Evolutionary conservation across 2,888 invertebrate species (phyloP), one percentile per base, ranked within the genome.

Genomic region (Oscheius sp.): DNA sequence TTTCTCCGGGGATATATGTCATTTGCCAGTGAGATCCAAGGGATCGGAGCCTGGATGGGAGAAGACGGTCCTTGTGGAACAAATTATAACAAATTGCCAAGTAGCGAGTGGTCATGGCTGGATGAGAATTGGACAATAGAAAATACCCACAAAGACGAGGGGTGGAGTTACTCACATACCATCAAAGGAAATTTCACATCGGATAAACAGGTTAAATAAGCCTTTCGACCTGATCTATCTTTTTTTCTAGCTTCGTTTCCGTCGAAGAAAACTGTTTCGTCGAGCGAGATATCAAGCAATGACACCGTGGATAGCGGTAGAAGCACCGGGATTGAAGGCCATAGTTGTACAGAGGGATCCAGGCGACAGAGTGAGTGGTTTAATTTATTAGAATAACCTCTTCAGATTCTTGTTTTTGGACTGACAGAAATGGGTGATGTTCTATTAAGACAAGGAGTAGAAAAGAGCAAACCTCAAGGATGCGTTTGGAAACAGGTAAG

Each of bases 1-100:
- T 41, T 76, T 9, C 71, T 76, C 38, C 72, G 76, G 4, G 76
- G 76, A 20, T 76, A 67, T 33, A 50, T 71, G n/a, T 49, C 71
- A 1, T 71, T 72, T 36, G 56, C 68, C 62, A 64, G 68, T 20
- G 45, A 67, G 3, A 67, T 67, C 9, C 67, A 68, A 22, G 71
- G 71, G n/a, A 54, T 73, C 24, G 67, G 49, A 0, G 68, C 72
- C 2, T 74, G 70, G 72, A 72, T 70, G 71, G 70, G 62, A 8
- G 47, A 33, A 20, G 5, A 30, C 20, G 44, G 36, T 22, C 49
- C 30, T 12, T 30, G 38, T 22, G 36, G 38, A n/a, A 38, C n/a
- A 17, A 67, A 33, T n/a, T 57, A 38, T 41, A 44, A 28, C 20
- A 49, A 41, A 12, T 26, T 67, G n/a, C 59, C 67, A 3, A 44